Evolutionary conservation across 2,113 vertebrate species (phyloP).

Genomic region (Microcebus tavaratra): DNA sequence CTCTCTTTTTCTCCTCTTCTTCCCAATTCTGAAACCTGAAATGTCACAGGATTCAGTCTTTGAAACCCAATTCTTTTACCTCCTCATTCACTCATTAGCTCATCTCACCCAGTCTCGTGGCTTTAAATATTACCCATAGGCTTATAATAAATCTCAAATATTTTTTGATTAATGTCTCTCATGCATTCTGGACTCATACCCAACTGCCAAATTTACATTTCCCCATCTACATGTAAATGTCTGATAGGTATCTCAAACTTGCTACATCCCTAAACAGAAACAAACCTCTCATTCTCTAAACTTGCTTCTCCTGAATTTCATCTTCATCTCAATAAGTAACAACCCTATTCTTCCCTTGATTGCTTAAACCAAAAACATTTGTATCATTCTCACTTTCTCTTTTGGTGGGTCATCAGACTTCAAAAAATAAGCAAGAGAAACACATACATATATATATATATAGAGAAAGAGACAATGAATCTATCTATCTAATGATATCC

Average conservation of each 20-base stretch:
- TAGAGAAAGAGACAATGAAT: background rate
- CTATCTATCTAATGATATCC: no score
- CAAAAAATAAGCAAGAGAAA: no score
- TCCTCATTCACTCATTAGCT: background rate
- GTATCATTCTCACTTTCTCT: background rate
- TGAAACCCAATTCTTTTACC: background rate
- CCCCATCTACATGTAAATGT: background rate
- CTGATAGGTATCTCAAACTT: background rate
- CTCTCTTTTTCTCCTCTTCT: background rate
- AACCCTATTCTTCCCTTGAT: background rate
- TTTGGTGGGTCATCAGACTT: background rate
- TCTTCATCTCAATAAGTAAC: background rate
- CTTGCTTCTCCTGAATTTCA: background rate
- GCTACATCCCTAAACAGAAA: background rate
- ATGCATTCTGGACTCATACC: background rate
- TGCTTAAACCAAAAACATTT: background rate
- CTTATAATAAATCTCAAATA: background rate
- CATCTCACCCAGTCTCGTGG: background rate
- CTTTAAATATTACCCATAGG: background rate
- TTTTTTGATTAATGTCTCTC: background rate
- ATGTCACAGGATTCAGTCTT: background rate
- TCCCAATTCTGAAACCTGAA: background rate
- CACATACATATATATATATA: no score
- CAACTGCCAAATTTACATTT: background rate
- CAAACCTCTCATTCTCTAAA: background rate